A percentile compares a stretch with the other conserved stretches of the same genome.
phyloP scores from a whole-genome alignment of 1,140 invertebrate genomes.

The Musca domestica region DNA sequence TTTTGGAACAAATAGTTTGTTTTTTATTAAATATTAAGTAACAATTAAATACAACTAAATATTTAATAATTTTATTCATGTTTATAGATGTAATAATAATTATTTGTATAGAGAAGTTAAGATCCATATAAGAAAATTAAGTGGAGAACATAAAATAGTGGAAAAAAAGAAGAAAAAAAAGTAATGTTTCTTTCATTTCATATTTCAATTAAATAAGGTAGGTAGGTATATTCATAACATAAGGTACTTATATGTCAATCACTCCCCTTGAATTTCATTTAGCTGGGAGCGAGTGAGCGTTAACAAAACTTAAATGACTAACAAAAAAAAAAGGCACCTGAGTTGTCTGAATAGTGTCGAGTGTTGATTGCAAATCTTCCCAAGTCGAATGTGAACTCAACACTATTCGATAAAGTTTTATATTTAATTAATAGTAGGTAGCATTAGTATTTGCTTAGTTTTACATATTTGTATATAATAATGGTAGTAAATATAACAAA shows the following conservation, averaged over 20 bases:
- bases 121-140: not conserved
- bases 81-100: too few species aligned
- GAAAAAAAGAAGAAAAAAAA: slow-evolving; percentile 2
- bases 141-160: not conserved
- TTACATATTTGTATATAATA: not conserved
- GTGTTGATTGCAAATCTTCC: not conserved
- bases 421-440: not conserved
- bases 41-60: slow-evolving; percentile 7
- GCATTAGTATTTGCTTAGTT: not conserved
- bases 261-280: too few species aligned
- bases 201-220: not conserved
- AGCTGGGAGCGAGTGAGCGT: not conserved
- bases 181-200: not conserved
- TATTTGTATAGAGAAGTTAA: not conserved
- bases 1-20: not conserved
- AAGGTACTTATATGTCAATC: slow-evolving; percentile 18
- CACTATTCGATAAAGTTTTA: not conserved
- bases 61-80: too few species aligned
- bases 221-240: not conserved
- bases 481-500: not conserved
- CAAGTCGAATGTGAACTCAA: not conserved
- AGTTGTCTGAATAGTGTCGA: slow-evolving; percentile 30
- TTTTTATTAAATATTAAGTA: slow-evolving; percentile 17
- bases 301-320: slow-evolving; percentile 49
- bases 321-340: slow-evolving; percentile 47